These are phyloP conservation scores for Beroe forskalii DNA, from an alignment of 37 sponge, comb jelly and placozoan species.

Conservation along the genomic window DNA sequence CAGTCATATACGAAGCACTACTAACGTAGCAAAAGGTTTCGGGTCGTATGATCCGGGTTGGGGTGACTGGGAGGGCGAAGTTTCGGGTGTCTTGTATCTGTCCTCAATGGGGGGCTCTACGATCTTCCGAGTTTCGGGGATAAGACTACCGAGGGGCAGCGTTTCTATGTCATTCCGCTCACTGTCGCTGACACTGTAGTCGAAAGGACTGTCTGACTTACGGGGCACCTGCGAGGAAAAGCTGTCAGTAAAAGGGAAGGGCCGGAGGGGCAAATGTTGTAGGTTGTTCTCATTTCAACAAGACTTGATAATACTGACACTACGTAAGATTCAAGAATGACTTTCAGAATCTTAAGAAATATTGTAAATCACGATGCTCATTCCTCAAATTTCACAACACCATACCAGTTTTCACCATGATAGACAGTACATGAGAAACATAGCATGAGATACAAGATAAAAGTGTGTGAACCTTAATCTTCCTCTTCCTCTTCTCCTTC, in stretches of 20 bases:
- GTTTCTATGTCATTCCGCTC: conserved; percentile 51
- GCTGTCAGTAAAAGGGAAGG: not conserved
- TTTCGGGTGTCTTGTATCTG: conserved; percentile 60
- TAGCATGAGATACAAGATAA: too few species aligned
- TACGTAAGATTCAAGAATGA: too few species aligned
- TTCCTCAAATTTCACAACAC: too few species aligned
- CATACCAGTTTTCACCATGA: too few species aligned
- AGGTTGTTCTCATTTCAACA: too few species aligned
- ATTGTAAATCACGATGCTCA: too few species aligned
- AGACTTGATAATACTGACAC: too few species aligned
- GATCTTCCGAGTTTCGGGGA: conserved; percentile 42
- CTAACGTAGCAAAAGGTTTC: conserved; percentile 43
- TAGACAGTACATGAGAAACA: too few species aligned
- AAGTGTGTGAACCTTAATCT: conserved; percentile 63
- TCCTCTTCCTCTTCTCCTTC: conserved; percentile 45
- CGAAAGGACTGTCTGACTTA: conserved; percentile 55
- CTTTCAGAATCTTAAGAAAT: too few species aligned
- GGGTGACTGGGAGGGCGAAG: conserved; percentile 63
- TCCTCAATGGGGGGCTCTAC: conserved; percentile 32
- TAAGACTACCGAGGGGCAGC: conserved; percentile 52
- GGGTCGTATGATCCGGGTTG: conserved; percentile 65
- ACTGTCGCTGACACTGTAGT: conserved; percentile 64
- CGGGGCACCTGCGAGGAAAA: conserved; percentile 1
- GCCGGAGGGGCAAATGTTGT: too few species aligned
- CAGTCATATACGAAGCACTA: too few species aligned